phyloP scores from a whole-genome alignment of 1,140 invertebrate species.

The Gyrodactylus bullatarudis region DNA sequence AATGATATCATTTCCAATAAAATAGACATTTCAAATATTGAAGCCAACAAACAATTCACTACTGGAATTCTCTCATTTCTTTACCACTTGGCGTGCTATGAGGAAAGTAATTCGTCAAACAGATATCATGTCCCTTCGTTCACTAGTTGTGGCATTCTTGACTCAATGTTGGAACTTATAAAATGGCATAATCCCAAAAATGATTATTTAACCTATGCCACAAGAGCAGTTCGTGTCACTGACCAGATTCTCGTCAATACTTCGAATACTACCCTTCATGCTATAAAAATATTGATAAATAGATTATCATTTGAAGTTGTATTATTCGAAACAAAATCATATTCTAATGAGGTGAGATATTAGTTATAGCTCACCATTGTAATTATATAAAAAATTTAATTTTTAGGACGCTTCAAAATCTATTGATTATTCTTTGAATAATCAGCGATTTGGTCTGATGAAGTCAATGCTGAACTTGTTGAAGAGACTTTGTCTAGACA shows the following conservation, averaged over 20 bases:
- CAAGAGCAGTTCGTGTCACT: neutral
- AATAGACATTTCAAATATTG: neutral
- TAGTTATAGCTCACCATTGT: too few relatives aligned
- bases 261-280: neutral
- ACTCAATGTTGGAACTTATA: neutral
- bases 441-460: neutral
- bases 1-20: neutral
- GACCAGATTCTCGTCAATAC: neutral
- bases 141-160: neutral
- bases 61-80: neutral
- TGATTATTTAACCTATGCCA: neutral
- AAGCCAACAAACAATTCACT: neutral
- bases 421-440: neutral
- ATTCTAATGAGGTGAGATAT: too few relatives aligned
- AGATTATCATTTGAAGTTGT: neutral
- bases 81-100: neutral
- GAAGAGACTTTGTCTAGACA: neutral
- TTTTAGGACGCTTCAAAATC: neutral
- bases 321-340: neutral
- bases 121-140: neutral
- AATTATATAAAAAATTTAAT: too few relatives aligned
- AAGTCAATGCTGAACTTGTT: constrained; percentile 5
- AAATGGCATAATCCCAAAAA: neutral
- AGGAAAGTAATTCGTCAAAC: neutral
- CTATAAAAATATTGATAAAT: neutral